Evolutionary conservation across 92 coral and sea anemone species (phyloP).

Genomic region (Palythoa caribaeorum): DNA sequence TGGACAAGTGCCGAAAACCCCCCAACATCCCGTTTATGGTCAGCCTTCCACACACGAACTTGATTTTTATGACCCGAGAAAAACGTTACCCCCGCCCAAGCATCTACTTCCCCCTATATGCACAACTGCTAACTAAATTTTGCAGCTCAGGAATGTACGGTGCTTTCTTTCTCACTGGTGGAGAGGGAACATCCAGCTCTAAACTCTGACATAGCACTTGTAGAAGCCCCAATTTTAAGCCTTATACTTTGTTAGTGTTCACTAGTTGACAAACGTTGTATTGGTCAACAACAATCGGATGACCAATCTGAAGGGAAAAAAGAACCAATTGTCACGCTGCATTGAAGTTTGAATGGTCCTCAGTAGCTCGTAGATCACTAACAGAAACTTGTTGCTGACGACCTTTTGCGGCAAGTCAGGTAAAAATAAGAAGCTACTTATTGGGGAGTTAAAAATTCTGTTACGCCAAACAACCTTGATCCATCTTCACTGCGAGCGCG

Average conservation of each 20-base stretch:
- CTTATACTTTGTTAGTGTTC: not conserved
- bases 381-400: conserved; percentile 12
- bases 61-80: conserved; percentile 14
- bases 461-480: conserved; percentile 1
- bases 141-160: not conserved
- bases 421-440: conserved; percentile 13
- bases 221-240: not conserved
- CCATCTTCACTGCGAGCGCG: not conserved
- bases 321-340: not conserved
- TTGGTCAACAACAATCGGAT: not conserved
- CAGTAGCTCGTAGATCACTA: not conserved
- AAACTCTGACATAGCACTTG: not conserved
- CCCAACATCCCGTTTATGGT: not conserved
- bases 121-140: not conserved
- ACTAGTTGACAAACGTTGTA: not conserved
- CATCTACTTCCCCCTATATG: conserved; percentile 1
- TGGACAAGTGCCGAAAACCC: not conserved
- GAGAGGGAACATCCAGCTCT: not conserved
- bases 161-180: not conserved
- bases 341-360: not conserved
- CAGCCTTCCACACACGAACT: not conserved
- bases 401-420: conserved; percentile 9
- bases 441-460: not conserved
- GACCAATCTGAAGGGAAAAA: not conserved
- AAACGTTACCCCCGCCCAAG: not conserved